Base-by-base conservation (phyloP, 2,888 invertebrate genomes). In the Melieria omissa region DNA sequence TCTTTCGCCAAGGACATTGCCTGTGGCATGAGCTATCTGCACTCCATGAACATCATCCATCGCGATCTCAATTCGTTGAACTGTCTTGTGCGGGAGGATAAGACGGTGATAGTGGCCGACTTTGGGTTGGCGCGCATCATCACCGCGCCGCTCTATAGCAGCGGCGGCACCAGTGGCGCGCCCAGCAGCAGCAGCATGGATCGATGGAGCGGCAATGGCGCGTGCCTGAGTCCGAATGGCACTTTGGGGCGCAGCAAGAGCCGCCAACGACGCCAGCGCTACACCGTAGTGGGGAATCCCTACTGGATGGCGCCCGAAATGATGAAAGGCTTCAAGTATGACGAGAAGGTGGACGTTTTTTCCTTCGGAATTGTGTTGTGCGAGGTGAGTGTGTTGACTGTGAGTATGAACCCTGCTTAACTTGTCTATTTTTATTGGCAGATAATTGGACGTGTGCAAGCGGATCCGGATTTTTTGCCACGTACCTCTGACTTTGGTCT, bases 221-320 rank as follows among this genome's bases (percentile, higher is more conserved):
- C 65, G 3, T 42, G 73, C 14, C 8, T 64, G 42, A 80, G 80
- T 73, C 79, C 80, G 6, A 84, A 85, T n/a, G 88, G 89, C 54
- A 86, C 88, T 0, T 87, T 89, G 72, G 88, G 86, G 8, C 82
- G 88, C 65, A 90, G 88, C 77, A 90, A 92, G 73, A 91, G 91
- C 64, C 89, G 90, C 64, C 91, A 93, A 79, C 88, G 96, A 0
- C 90, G 95, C 78, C 97, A 97, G 84, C 89, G 97, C 12, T 97
- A 97, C 86, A 98, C 97, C 0, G 97, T 98, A 45, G 98, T 98
- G 0, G 98, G 98, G 1, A 97, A 96, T 89, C 97, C 98, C 0
- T 98, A 97, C 87, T 98, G 97, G 97, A 98, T 98, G 98, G 98
- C 98, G 0, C 98, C 98, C 0, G 98, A 98, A 87, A 98, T 98